Base-by-base conservation (phyloP, 2,888 invertebrate species). In the Torymus tubicola region DNA sequence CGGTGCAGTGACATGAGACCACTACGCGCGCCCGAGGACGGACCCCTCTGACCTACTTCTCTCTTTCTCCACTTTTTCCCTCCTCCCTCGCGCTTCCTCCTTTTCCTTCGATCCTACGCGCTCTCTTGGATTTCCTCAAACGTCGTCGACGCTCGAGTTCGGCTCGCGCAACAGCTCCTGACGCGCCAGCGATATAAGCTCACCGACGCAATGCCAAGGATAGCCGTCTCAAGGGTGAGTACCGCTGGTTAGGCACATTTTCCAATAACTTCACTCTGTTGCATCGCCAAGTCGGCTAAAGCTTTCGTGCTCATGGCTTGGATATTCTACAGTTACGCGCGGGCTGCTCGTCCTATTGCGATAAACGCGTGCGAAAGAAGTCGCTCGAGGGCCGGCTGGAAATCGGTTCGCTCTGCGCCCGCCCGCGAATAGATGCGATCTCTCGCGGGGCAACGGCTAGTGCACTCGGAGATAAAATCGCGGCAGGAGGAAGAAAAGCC, bases 1-100 rank as follows among this genome's bases (percentile, higher is more conserved):
- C 88, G 87, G 89, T 88, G 87, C 85, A 88, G 67, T 89, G 89
- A 89, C 89, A 90, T 88, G 88, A 87, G 86, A 86, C 42, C 52
- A 12, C 13, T 63, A 11, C n/a, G 63, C 81, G 86, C 87, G 85
- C 85, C 86, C 87, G 81, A 84, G 69, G 71, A 55, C 42, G 24
- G 31, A 52, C 21, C 78, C 83, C 31, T 81, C 82, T 84, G 84
- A 85, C 84, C 84, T 74, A 84, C 82, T 83, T 83, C 53, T 78
- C 60, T 63, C 61, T 58, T 61, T 11, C 61, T 24, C 3, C 4
- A 63, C n/a, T 55, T 21, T 55, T 53, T 18, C 18, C 11, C 14
- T 18, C 18, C 11, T 18, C 53, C 18, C 18, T 42, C 68, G 16
- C 18, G 8, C 16, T 42, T 21, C 60, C 13, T 60, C 11, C 60